Conservation (phyloP, 2,797 vertebrate genomes). For the Mus spretus region DNA sequence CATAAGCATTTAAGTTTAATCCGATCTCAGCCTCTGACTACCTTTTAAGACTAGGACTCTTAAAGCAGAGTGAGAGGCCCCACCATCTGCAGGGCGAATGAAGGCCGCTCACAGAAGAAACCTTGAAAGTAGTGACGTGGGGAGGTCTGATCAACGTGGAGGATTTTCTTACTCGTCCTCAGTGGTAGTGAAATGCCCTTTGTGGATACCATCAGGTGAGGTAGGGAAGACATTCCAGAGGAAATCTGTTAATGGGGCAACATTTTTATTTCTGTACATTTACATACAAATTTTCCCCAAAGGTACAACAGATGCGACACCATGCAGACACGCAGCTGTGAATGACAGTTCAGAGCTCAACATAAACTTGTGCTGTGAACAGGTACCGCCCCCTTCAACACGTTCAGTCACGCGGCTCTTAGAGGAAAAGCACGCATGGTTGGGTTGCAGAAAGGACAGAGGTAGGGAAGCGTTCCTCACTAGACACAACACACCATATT, state of each 20-base stretch:
- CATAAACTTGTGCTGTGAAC: conserved; percentile 90
- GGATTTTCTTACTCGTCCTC: conserved; percentile 57
- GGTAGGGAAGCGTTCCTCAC: conserved; percentile 85
- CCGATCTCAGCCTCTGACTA: conserved; percentile 2
- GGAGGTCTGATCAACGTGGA: background rate
- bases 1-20: background rate
- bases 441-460: conserved; percentile 62
- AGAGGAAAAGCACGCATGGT: conserved; percentile 81
- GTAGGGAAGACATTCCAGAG: conserved; percentile 83
- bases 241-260: conserved; percentile 86
- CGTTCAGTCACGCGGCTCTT: conserved; percentile 87
- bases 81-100: fast-evolving
- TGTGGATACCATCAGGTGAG: conserved; percentile 68
- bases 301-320: conserved; percentile 90
- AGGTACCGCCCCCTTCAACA: conserved; percentile 86
- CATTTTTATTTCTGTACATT: conserved; percentile 92
- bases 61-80: background rate
- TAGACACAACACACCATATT: conserved; percentile 85
- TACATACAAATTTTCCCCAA: conserved; percentile 90
- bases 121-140: background rate
- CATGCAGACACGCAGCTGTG: conserved; percentile 91
- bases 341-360: conserved; percentile 89
- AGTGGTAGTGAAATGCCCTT: conserved; percentile 67
- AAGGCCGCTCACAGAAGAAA: background rate
- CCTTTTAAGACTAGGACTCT: conserved; percentile 22